Conservation (phyloP, 2,113 vertebrate species). For the Platysteira castanea region DNA sequence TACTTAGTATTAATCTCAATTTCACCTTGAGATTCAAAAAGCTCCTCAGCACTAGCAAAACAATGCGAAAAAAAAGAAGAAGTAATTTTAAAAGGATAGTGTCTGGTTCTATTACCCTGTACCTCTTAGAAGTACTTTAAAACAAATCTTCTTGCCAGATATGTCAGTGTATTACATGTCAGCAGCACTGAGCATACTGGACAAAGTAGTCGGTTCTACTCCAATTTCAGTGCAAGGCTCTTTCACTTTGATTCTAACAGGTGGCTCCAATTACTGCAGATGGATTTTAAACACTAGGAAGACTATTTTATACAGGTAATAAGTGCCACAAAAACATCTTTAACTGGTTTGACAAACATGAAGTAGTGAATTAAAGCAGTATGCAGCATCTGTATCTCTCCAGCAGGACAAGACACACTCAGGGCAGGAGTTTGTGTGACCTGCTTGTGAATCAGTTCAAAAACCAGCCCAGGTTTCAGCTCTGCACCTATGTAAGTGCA, state of each 20-base stretch:
- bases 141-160: neutral
- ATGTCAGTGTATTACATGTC: neutral
- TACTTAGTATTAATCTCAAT: neutral
- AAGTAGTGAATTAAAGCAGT: neutral
- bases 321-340: neutral
- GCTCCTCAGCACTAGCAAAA: neutral
- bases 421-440: neutral
- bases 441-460: neutral
- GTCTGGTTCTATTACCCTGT: neutral
- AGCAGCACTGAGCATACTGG: neutral
- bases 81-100: neutral
- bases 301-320: neutral
- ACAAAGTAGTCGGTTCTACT: neutral
- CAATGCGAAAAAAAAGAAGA: neutral
- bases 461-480: neutral
- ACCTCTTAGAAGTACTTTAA: neutral
- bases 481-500: neutral
- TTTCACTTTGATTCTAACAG: neutral
- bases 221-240: neutral
- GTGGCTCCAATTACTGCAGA: neutral
- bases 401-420: neutral
- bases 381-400: neutral
- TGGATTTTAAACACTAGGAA: neutral
- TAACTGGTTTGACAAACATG: neutral
- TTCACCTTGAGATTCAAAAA: neutral